Percentiles rank a stretch among this genome's conserved stretches.
Conservation (phyloP, 2,797 vertebrate genomes). For the Poliocrania exsul region DNA sequence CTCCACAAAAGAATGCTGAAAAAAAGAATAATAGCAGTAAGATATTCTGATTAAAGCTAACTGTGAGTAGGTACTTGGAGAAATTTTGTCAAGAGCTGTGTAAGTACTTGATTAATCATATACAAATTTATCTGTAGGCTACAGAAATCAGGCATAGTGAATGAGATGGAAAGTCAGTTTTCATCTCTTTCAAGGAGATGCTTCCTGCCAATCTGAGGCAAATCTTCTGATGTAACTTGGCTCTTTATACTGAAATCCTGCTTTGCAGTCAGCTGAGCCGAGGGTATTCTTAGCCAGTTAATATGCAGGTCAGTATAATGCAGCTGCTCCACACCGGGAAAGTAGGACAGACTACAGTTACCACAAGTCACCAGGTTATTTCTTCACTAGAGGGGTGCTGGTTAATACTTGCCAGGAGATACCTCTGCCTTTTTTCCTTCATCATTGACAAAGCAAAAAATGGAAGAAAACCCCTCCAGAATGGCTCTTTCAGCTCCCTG, state of each 20-base stretch:
- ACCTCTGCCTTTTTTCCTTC: neutral
- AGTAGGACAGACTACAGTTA: slow-evolving; percentile 19
- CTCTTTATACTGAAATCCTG: slow-evolving; percentile 34
- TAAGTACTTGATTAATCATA: slow-evolving; percentile 25
- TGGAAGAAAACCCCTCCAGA: neutral
- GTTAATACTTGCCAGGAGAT: neutral
- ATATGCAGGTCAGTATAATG: slow-evolving; percentile 15
- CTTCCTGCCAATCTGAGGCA: slow-evolving; percentile 16
- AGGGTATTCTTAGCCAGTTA: slow-evolving; percentile 35
- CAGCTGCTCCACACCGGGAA: slow-evolving; percentile 21
- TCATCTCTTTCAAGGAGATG: slow-evolving; percentile 28
- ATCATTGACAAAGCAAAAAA: neutral
- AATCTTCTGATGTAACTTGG: slow-evolving; percentile 43
- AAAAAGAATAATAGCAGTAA: neutral
- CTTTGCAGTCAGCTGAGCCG: slow-evolving; percentile 41
- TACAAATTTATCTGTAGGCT: slow-evolving; percentile 10
- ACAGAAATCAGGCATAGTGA: neutral
- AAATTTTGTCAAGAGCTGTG: slow-evolving; percentile 20
- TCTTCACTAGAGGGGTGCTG: neutral
- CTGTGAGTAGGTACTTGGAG: neutral
- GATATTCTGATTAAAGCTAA: slow-evolving; percentile 26
- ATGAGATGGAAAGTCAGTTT: neutral
- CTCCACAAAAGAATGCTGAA: slow-evolving; percentile 69
- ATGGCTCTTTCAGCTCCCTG: neutral
- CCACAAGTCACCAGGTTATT: neutral